Percentiles rank a stretch among this genome's conserved stretches.
Conservation (phyloP, 2,113 vertebrate species). For the Bungarus multicinctus region DNA sequence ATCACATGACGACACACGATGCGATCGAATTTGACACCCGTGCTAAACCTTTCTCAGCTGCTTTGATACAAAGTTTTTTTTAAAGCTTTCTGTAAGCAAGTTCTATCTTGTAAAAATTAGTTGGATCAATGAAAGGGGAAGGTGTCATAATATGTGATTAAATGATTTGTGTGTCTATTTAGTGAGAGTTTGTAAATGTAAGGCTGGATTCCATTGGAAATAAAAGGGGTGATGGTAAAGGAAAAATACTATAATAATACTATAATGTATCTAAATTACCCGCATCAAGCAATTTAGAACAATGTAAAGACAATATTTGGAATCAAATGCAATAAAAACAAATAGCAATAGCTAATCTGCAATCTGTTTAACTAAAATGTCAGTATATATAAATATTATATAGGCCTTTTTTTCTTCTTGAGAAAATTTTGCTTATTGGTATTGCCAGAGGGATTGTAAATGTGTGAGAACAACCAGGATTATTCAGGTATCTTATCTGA, state of each 20-base stretch:
- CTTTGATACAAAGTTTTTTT: not conserved
- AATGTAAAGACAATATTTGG: not conserved
- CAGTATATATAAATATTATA: conserved; percentile 18
- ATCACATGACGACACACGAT: no score
- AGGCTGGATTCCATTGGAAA: not conserved
- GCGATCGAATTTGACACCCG: no score
- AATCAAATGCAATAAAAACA: conserved; percentile 41
- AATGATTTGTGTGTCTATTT: not conserved
- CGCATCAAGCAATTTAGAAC: not conserved
- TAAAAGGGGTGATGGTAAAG: not conserved
- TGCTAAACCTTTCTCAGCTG: not conserved
- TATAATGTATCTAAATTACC: not conserved
- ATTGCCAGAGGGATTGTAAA: conserved; percentile 10
- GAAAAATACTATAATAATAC: not conserved
- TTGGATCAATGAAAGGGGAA: not conserved
- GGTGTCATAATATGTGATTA: not conserved
- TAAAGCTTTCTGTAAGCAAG: not conserved
- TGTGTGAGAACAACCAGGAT: not conserved
- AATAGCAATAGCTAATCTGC: conserved; percentile 30
- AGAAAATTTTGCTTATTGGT: not conserved
- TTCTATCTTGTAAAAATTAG: not conserved
- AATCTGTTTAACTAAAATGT: conserved; percentile 13
- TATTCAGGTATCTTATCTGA: not conserved
- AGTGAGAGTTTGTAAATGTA: not conserved
- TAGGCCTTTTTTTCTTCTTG: not conserved